Evolutionary conservation across 2,888 invertebrate genomes (phyloP), one percentile per base, ranked within the genome.

Genomic region (Charanyca ferruginea): DNA sequence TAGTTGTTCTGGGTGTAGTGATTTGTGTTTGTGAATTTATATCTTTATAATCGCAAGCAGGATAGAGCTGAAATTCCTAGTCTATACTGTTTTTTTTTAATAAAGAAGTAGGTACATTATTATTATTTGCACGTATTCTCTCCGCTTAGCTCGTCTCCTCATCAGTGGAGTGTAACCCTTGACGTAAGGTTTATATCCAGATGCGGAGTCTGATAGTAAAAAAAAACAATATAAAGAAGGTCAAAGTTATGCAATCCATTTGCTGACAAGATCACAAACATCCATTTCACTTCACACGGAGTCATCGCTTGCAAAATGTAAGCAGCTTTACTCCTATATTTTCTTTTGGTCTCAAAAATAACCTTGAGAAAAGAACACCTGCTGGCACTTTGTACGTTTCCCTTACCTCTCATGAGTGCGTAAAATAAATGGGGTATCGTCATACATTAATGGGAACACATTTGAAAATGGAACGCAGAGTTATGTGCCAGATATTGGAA

Each of bases 401-500:
- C 65, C 59, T 69, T 61, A 59, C 61, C 38, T 47, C 51, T 59
- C 59, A 22, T 62, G 53, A 76, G 22, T 28, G 66, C 25, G 62
- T 44, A 53, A 65, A 76, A 77, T 65, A 77, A 72, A 67, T 77
- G 55, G 54, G 20, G 61, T 59, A 77, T 67, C 67, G 58, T 76
- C 61, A 65, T 64, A 55, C 61, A 77, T 72, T 76, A 67, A 67
- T 55, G 52, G 52, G 8, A 66, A 57, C 59, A 72, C 48, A 69
- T 77, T 72, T 53, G 60, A 67, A 71, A 66, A 20, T 64, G 55
- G 59, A 77, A 67, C 72, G 66, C 51, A 59, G 54, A 67, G 45
- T 44, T 61, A 72, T 62, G 57, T 52, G 48, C 47, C 61, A 67
- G 41, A 60, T 77, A 72, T 72, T 38, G 61, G 49, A 55, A 63